Conservation (phyloP, 2,797 vertebrate genomes). For the Intellagama lesueurii region DNA sequence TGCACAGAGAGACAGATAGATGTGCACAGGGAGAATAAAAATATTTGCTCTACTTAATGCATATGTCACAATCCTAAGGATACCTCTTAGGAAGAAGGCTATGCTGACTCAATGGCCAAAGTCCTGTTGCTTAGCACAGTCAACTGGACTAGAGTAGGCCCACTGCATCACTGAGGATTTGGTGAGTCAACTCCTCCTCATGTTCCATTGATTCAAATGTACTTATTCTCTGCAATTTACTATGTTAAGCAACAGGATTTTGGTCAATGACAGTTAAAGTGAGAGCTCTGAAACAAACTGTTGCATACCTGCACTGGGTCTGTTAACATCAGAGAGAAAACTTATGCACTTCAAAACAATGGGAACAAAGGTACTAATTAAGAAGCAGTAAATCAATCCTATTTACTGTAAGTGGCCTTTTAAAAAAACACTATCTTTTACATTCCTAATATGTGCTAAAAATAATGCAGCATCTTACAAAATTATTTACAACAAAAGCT, state of each 20-base stretch:
- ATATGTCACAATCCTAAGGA: slow-evolving; percentile 37
- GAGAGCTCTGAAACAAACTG: background rate
- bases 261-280: background rate
- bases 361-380: background rate
- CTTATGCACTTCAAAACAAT: background rate
- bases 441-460: background rate
- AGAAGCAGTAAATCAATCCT: background rate
- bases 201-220: too few relatives aligned
- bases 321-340: background rate
- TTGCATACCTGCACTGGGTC: background rate
- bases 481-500: background rate
- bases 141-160: too few relatives aligned
- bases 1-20: background rate
- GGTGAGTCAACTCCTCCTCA: too few relatives aligned
- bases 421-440: too few relatives aligned
- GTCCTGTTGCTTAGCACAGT: too few relatives aligned
- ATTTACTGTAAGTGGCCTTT: background rate
- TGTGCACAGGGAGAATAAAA: slow-evolving; percentile 61
- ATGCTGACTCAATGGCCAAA: background rate
- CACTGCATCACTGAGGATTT: too few relatives aligned
- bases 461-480: slow-evolving; percentile 7
- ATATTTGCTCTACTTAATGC: slow-evolving; percentile 60
- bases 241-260: too few relatives aligned
- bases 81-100: background rate
- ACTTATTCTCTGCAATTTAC: too few relatives aligned